A percentile compares a stretch with the other conserved stretches of the same genome.
phyloP scores from a whole-genome alignment of 2,113 vertebrate species.

The Hassar affinis region DNA sequence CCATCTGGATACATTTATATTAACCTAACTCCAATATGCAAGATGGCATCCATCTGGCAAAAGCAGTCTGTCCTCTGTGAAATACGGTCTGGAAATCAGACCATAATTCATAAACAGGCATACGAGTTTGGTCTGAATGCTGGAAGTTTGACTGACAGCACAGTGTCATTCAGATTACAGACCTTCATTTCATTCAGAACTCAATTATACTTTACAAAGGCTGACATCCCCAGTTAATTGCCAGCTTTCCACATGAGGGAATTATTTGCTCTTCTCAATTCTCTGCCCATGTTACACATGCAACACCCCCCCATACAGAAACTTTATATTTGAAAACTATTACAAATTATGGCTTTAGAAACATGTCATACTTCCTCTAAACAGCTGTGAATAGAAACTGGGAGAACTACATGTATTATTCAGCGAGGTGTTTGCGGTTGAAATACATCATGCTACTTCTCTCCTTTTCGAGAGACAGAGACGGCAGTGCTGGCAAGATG shows the following conservation, averaged over 20 bases:
- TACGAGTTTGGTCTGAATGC: conserved; percentile 69
- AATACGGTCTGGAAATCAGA: conserved; percentile 64
- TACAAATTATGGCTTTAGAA: conserved; percentile 65
- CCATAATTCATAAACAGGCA: conserved; percentile 69
- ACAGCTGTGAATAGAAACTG: conserved; percentile 37
- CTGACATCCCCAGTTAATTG: conserved; percentile 81
- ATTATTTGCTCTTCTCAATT: conserved; percentile 79
- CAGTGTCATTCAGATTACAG: conserved; percentile 76
- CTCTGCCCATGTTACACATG: conserved; percentile 72
- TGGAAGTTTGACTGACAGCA: conserved; percentile 72
- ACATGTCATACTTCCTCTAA: conserved; percentile 49
- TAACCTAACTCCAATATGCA: conserved; percentile 19
- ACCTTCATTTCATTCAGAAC: conserved; percentile 76
- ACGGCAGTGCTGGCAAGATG: conserved; percentile 65
- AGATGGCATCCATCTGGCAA: conserved; percentile 53
- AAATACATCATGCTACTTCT: conserved; percentile 44
- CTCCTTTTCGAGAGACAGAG: conserved; percentile 50
- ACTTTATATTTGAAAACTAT: conserved; percentile 66
- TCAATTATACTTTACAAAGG: conserved; percentile 82
- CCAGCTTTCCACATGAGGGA: conserved; percentile 78
- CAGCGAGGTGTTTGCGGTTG: conserved; percentile 37
- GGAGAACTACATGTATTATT: conserved; percentile 43
- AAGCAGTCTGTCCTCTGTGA: conserved; percentile 64
- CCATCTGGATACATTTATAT: conserved; percentile 25
- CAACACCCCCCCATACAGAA: conserved; percentile 40